A percentile compares a stretch with the other conserved stretches of the same genome.
phyloP scores from a whole-genome alignment of 1,140 invertebrate species.

The Heliothis virescens region DNA sequence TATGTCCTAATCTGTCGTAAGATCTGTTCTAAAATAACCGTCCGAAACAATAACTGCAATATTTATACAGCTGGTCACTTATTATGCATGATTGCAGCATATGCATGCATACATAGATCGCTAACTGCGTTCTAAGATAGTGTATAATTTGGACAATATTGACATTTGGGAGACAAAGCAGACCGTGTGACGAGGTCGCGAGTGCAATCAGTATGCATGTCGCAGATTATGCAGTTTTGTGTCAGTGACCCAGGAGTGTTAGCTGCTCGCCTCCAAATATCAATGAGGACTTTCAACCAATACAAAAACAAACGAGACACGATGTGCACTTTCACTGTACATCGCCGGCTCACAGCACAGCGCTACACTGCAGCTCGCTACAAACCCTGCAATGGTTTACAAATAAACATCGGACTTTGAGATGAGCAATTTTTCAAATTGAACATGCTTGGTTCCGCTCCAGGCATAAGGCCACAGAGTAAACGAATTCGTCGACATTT shows the following conservation, averaged over 20 bases:
- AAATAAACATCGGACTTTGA: not conserved
- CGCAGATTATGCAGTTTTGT: not conserved
- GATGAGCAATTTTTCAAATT: not conserved
- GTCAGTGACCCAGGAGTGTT: conserved; percentile 13
- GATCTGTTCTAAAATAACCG: too few relatives aligned
- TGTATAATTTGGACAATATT: too few relatives aligned
- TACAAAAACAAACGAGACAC: not conserved
- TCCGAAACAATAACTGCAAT: too few relatives aligned
- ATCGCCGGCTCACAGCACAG: not conserved
- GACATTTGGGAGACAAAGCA: too few relatives aligned
- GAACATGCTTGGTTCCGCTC: not conserved
- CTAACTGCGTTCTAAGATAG: too few relatives aligned
- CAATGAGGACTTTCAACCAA: not conserved
- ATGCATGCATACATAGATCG: too few relatives aligned
- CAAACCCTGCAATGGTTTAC: not conserved
- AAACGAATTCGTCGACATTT: not conserved
- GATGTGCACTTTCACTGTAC: not conserved
- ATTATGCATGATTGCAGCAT: too few relatives aligned
- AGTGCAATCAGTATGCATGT: not conserved
- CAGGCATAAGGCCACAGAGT: not conserved
- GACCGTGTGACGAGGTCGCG: too few relatives aligned
- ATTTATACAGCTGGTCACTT: too few relatives aligned
- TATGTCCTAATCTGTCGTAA: too few relatives aligned
- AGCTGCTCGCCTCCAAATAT: conserved; percentile 26
- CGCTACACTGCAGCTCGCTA: not conserved